Base-by-base conservation (phyloP, 2,113 vertebrate genomes). In the Cryptoleucopteryx plumbea region DNA sequence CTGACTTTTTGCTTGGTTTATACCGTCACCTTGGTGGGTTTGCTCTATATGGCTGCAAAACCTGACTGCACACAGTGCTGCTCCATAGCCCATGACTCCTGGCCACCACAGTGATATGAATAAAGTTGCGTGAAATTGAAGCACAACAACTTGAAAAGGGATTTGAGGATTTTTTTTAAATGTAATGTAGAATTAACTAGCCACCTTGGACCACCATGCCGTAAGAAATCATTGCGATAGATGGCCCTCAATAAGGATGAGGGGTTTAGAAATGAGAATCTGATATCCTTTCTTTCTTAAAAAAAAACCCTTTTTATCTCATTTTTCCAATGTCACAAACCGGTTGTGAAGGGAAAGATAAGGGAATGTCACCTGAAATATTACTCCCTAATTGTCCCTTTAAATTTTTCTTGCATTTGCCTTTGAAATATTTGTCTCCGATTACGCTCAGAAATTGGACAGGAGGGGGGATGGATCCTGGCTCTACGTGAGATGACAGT, bases 401-500 rank as follows among this genome's bases (percentile, higher is more conserved):
- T 68, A 59, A 74, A 52, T 10, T 1, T 43, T 83, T 90, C 50
- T 92, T 62, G 13, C 48, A 13, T 68, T 80, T 78, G 19, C 11
- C 21, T 88, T 81, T 55, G 38, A 88, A 74, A 70, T 58, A 34
- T 18, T 74, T 92, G 23, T 59, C 61, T 83, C 38, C 4, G 8
- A 8, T 77, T 88, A 36, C 1, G 0, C n/a, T 65, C 38, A 36
- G 87, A 59, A 42, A 31, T 14, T 34, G 32, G 66, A 34, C 18
- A 15, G 52, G 36, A 48, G 16, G 25, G 21, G 18, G 52, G 40
- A 59, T 20, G 56, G 25, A 62, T 67, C 26, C 36, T 45, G 27
- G 34, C 32, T 89, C 34, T 59, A 32, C 0, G 0, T 38, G 47
- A 67, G n/a, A 58, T 9, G n/a, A n/a, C 40, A 36, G 3, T 75